Evolutionary conservation across 2,888 invertebrate genomes (phyloP).

Genomic region (Sclerodermus sp.): DNA sequence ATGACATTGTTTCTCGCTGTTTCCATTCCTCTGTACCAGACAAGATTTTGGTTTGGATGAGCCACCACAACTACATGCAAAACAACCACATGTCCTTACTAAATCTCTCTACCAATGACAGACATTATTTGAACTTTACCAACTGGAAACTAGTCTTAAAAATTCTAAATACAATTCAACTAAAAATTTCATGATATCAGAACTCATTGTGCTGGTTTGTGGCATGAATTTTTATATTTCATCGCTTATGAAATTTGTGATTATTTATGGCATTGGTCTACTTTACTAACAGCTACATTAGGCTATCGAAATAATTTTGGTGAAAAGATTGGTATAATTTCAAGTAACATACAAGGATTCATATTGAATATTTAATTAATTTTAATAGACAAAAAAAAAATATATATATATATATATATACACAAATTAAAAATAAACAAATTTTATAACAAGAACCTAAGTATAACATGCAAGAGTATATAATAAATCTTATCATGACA

Average conservation of each 20-base stretch:
- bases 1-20: constrained; percentile 61
- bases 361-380: neutral
- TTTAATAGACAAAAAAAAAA: too few relatives aligned
- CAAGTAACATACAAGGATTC: neutral
- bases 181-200: constrained; percentile 10
- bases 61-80: constrained; percentile 64
- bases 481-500: constrained; percentile 20
- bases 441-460: constrained; percentile 10
- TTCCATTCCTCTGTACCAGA: constrained; percentile 64
- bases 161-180: constrained; percentile 6
- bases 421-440: constrained; percentile 6
- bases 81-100: constrained; percentile 54
- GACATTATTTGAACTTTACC: constrained; percentile 27
- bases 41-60: constrained; percentile 68
- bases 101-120: constrained; percentile 40
- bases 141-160: constrained; percentile 16
- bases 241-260: neutral
- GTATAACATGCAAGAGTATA: constrained; percentile 26
- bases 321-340: neutral
- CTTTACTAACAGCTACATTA: neutral
- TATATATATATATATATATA: constrained; percentile 11
- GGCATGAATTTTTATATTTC: neutral
- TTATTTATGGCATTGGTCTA: constrained; percentile 1
- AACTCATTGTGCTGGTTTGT: constrained; percentile 9
- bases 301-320: neutral